Base-by-base conservation (phyloP, 2,888 invertebrate genomes). In the Macropis europaea region DNA sequence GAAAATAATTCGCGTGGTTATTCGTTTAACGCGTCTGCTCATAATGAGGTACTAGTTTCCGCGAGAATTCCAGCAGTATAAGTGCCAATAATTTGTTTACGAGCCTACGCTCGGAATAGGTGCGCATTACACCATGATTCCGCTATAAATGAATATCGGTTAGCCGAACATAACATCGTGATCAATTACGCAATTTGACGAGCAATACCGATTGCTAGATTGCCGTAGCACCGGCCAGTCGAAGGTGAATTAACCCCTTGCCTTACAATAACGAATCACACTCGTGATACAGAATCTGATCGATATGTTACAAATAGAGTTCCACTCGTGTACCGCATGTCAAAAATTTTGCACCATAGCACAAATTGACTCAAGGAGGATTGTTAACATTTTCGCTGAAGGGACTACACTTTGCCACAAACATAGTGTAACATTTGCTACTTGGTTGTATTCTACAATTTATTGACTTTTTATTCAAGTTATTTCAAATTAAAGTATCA, bases 151-250 rank as follows among this genome's bases (percentile, higher is more conserved):
- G 56, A 61, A 69, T 56, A 71, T 48, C 24, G 45, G 50, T 52
- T 40, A 61, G 32, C 54, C 50, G 56, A 40, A 43, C 50, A 61
- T 69, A 69, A 69, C 48, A 69, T 56, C 53, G 40, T 56, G 69
- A 69, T 69, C 61, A 54, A 71, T 71, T 61, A 69, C 45, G 52
- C 61, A 54, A 71, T 69, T 54, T 71, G 54, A 71, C 70, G 56
- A 57, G 38, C 53, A 7, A 17, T n/a, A 19, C 22, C 43, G 36
- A 57, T 17, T n/a, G 13, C 50, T 24, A 63, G 67, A 66, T 67
- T 54, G 38, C 56, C 47, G n/a, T 36, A n/a, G n/a, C n/a, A 19
- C 28, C 34, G 19, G 19, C 11, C 26, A 28, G 34, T 30, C 30
- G 40, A 19, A 9, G 28, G 26, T 7, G 54, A 54, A 54, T 66